Base-by-base conservation (phyloP, 2,888 invertebrate genomes). In the Meta bourneti region DNA sequence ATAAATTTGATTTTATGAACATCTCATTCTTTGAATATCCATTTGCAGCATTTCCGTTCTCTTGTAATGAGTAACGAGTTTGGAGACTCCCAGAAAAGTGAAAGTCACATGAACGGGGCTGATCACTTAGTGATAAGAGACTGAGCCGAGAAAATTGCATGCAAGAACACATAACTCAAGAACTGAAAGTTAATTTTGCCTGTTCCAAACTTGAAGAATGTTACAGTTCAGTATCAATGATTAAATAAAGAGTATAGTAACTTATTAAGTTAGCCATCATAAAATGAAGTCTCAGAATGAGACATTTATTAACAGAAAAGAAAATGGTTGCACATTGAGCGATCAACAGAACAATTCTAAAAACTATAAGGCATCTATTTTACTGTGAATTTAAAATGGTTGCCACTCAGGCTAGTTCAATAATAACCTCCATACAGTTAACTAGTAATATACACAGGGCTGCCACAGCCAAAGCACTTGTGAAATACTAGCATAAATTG, bases 181-280 rank as follows among this genome's bases (percentile, higher is more conserved):
- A 61, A 54, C 49, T 51, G 7, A 52, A 19, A 51, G 49, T 20
- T n/a, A 79, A 54, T 83, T 72, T 71, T 16, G 34, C 6, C 34
- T 34, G 34, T 54, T 13, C n/a, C 20, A 16, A 70, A 85, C 85
- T 85, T 80, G 54, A 80, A 34, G 61, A 84, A 74, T 80, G 79
- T 84, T 90, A 72, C 90, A 90, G 90, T 85, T 90, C 90, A 90
- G 90, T 90, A 81, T 90, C 80, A 90, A 90, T 70, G 90, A 70
- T 90, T 51, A 83, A 83, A 71, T 61, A 16, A 70, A 19, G 34
- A 34, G 34, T 34, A 34, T 34, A 81, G 20, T 49, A 69, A 61
- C 61, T 61, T 11, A 16, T 61, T 9, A 61, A 61, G 4, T 4
- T 34, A 34, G 34, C 34, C 4, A 34, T 34, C 34, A 34, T 34